Evolutionary conservation across 2,797 vertebrate species (phyloP), one percentile per base, ranked within the genome.

Genomic region (Myoxocephalus aenaeus): DNA sequence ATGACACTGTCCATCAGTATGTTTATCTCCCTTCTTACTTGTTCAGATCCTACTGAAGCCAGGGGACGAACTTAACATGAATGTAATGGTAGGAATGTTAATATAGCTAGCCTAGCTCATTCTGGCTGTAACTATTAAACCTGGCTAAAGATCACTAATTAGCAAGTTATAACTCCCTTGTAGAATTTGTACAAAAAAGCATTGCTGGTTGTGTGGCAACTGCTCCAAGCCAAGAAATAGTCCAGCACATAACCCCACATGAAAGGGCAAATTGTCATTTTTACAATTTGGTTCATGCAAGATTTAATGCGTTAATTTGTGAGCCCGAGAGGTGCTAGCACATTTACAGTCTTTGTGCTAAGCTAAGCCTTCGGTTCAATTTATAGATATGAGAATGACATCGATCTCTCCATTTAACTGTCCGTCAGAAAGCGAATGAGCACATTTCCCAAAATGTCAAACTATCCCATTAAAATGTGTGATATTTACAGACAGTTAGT

Each of bases 1-100:
- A 57, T 65, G 71, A 86, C 63, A 66, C 64, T 64, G 14, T 73
- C 36, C 36, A 44, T 75, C 67, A 73, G 56, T 67, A 27, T 65
- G 46, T 61, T 40, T 34, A 29, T 58, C 34, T 65, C 38, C 46
- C 29, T 56, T 61, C 70, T 54, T 34, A 64, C 40, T 48, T 59
- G 9, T 67, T 58, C 13, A 79, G 20, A 64, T 18, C 42, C 61
- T 36, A 18, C 70, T 79, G 27, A 70, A 34, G 9, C 22, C 25
- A 57, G 65, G 13, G 7, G 29, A 46, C n/a, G 3, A 15, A n/a
- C n/a, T 57, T 15, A 42, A 46, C 3, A 50, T 64, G n/a, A 70
- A 68, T 66, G 36, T 40, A 36, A 69, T 17, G 2, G 14, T 11
- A 56, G 46, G 22, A 54, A 71, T 67, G 15, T 54, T 27, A 56